phyloP scores from a whole-genome alignment of 2,113 vertebrate genomes.

The Antigone vipio region DNA sequence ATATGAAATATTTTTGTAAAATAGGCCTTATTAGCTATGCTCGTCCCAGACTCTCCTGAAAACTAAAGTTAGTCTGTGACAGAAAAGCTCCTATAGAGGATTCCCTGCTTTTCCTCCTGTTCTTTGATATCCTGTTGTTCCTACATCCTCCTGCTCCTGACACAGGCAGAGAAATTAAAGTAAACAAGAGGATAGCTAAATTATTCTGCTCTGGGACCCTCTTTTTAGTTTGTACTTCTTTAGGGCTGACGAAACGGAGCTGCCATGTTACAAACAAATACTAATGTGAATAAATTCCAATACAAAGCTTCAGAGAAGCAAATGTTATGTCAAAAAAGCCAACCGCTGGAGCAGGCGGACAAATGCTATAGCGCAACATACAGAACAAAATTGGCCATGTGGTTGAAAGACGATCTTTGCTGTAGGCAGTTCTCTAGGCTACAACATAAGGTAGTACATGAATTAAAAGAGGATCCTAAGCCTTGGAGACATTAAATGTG shows the following conservation, averaged over 20 bases:
- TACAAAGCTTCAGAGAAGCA: not conserved
- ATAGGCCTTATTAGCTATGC: not conserved
- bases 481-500: conserved; percentile 13
- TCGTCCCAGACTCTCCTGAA: not conserved
- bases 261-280: not conserved
- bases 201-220: not conserved
- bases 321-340: not conserved
- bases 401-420: not conserved
- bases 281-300: not conserved
- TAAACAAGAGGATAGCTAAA: not conserved
- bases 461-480: conserved; percentile 22
- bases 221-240: not conserved
- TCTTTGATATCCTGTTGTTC: not conserved
- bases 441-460: not conserved
- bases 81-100: not conserved
- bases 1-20: not conserved
- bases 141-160: not conserved
- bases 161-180: not conserved
- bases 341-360: not conserved
- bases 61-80: not conserved
- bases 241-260: not conserved
- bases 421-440: conserved; percentile 25
- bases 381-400: not conserved
- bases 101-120: not conserved
- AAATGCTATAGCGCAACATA: not conserved